Conservation (phyloP, 2,797 vertebrate genomes). For the Morelia viridis region DNA sequence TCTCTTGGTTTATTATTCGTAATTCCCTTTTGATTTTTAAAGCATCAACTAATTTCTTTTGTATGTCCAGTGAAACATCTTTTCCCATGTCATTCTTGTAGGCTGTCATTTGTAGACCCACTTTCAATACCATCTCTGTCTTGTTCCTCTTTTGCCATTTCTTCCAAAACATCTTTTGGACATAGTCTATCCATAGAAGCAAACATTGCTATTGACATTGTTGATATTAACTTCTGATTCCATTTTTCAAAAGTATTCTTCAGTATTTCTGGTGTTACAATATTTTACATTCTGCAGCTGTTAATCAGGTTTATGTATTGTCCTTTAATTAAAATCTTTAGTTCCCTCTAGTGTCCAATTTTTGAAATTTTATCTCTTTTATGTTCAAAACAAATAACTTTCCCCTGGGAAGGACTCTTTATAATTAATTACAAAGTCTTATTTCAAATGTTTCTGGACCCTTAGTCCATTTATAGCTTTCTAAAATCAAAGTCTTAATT, state of each 20-base stretch:
- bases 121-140: not conserved
- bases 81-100: not conserved
- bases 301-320: not conserved
- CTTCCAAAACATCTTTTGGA: not conserved
- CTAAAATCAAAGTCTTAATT: not conserved
- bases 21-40: not conserved
- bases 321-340: not conserved
- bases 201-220: not conserved
- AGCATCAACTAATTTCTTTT: not conserved
- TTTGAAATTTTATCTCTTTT: not conserved
- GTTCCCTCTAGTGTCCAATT: not conserved
- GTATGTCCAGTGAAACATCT: not conserved
- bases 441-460: not conserved
- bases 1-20: not conserved
- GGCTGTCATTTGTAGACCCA: not conserved
- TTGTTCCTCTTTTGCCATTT: not conserved
- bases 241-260: not conserved
- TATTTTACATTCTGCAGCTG: not conserved
- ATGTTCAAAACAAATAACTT: not conserved
- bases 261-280: not conserved
- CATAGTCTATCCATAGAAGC: not conserved
- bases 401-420: not conserved
- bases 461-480: not conserved
- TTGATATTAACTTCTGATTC: not conserved
- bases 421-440: not conserved